Conservation (phyloP, 1,140 invertebrate species). For the Pantala flavescens region DNA sequence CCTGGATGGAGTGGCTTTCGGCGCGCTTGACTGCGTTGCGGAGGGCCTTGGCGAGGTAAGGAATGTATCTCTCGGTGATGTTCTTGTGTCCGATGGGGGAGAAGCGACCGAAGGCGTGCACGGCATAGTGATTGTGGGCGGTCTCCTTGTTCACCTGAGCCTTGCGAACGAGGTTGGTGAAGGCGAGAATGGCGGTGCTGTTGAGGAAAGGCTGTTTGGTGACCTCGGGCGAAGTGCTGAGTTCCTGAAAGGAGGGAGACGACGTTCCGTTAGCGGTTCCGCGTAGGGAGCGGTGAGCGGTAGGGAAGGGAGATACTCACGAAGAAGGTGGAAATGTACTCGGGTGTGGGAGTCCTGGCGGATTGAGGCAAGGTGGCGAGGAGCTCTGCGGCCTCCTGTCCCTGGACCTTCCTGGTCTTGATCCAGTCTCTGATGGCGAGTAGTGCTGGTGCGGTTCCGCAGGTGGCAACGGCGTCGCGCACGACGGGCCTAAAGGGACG, state of each 20-base stretch:
- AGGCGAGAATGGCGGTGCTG: constrained; percentile 41
- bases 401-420: constrained; percentile 38
- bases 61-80: constrained; percentile 44
- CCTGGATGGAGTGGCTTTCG: constrained; percentile 43
- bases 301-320: constrained; percentile 34
- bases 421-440: constrained; percentile 49
- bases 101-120: constrained; percentile 47
- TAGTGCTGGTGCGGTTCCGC: constrained; percentile 53
- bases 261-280: too few relatives aligned
- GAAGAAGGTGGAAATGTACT: constrained; percentile 47
- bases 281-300: too few relatives aligned
- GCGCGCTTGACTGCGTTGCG: constrained; percentile 38
- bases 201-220: constrained; percentile 38
- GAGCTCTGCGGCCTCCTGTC: constrained; percentile 43
- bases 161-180: constrained; percentile 45
- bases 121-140: constrained; percentile 47
- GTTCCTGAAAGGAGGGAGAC: constrained; percentile 25
- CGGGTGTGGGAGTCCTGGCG: constrained; percentile 47
- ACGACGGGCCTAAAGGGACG: constrained; percentile 41
- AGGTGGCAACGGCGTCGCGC: constrained; percentile 49
- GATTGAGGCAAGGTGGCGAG: constrained; percentile 38
- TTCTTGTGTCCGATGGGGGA: constrained; percentile 30
- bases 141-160: constrained; percentile 44
- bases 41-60: constrained; percentile 42
- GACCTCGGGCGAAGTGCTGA: constrained; percentile 40